Evolutionary conservation across 37 sponge, comb jelly and placozoan genomes (phyloP).

Genomic region (Dysidea cf. avara): DNA sequence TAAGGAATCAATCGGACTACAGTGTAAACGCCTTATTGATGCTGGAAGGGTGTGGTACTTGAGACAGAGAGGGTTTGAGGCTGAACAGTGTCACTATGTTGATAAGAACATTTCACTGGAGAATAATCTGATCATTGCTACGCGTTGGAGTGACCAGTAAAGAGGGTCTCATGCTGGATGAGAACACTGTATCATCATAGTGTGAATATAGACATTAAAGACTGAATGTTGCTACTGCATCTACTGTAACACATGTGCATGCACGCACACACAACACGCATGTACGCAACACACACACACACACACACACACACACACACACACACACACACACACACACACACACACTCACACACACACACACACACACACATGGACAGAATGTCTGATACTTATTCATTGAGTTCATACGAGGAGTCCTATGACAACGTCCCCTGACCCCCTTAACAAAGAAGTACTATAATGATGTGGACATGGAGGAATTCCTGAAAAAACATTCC

Average conservation of each 20-base stretch:
- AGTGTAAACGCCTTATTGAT: constrained; percentile 85
- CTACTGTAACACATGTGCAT: too few species aligned
- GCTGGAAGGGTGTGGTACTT: constrained; percentile 63
- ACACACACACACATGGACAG: not conserved
- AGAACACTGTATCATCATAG: not conserved
- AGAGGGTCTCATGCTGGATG: too few species aligned
- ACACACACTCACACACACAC: not conserved
- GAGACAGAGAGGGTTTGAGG: constrained; percentile 43
- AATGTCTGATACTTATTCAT: not conserved
- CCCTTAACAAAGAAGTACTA: not conserved
- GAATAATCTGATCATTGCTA: constrained; percentile 76
- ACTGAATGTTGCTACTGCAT: not conserved
- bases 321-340: too few species aligned
- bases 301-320: too few species aligned
- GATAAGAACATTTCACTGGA: constrained; percentile 66
- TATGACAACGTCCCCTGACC: not conserved
- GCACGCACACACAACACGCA: too few species aligned
- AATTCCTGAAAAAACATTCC: too few species aligned
- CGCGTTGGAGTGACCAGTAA: not conserved
- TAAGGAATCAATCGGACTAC: constrained; percentile 71
- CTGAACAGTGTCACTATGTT: constrained; percentile 63
- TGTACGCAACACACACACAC: too few species aligned
- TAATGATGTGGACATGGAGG: too few species aligned
- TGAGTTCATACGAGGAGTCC: not conserved
- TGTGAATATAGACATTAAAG: not conserved